phyloP scores from a whole-genome alignment of 2,797 vertebrate genomes.

The Nyctalus aviator region DNA sequence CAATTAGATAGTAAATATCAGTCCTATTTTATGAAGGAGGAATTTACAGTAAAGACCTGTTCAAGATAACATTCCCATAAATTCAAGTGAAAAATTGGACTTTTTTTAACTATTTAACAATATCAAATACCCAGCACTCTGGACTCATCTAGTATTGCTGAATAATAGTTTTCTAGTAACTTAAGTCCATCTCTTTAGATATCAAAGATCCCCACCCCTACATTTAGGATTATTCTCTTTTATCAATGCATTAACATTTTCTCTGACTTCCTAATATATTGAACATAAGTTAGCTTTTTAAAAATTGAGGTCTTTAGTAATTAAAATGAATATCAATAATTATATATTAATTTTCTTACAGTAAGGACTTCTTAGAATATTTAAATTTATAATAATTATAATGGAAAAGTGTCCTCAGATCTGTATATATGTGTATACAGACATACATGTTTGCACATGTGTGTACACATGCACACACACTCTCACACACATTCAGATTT shows the following conservation, averaged over 20 bases:
- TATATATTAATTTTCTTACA: neutral
- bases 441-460: neutral
- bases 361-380: neutral
- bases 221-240: neutral
- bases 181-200: neutral
- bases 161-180: neutral
- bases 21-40: neutral
- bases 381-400: conserved; percentile 44
- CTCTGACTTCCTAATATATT: conserved; percentile 30
- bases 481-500: neutral
- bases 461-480: accelerated
- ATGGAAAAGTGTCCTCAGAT: neutral
- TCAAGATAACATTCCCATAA: neutral
- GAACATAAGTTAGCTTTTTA: conserved; percentile 25
- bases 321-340: conserved; percentile 33
- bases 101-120: neutral
- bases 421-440: neutral
- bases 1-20: neutral
- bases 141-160: neutral
- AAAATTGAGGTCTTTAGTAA: conserved; percentile 28
- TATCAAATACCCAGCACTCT: neutral
- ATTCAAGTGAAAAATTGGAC: conserved; percentile 20
- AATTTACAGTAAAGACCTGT: neutral
- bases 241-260: conserved; percentile 8
- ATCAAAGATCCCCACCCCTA: neutral